These are phyloP conservation scores for Terrapene triunguis DNA, from an alignment of 2,113 vertebrate species.

Conservation along the genomic window DNA sequence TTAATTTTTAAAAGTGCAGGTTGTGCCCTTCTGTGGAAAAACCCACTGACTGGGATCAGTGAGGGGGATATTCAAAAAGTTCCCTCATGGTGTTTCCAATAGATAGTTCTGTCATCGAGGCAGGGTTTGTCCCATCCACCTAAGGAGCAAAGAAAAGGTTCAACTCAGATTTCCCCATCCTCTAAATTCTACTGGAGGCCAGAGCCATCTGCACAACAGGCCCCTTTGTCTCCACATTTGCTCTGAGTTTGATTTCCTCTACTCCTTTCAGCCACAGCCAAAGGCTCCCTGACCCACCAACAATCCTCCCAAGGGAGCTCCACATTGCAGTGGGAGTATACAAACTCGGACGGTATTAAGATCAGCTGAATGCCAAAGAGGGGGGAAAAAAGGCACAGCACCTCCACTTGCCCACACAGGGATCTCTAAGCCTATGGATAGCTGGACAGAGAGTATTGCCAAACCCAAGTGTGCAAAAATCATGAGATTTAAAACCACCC, in stretches of 20 bases:
- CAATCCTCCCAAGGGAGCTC: not conserved
- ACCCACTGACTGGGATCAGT: not conserved
- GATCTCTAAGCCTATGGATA: no score
- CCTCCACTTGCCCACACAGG: no score
- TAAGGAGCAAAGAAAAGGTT: not conserved
- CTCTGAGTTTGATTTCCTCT: not conserved
- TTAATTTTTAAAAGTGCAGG: not conserved
- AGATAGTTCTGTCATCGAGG: not conserved
- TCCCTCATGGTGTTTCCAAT: not conserved
- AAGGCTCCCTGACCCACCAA: not conserved
- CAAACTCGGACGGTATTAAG: no score
- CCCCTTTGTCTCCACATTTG: not conserved
- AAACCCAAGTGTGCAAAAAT: no score
- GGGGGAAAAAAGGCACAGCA: no score
- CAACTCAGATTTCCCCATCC: not conserved
- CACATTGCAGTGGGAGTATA: not conserved
- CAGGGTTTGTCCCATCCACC: not conserved
- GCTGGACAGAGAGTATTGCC: no score
- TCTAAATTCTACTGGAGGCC: not conserved
- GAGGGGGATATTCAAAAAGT: not conserved
- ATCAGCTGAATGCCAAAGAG: no score
- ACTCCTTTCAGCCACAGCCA: not conserved
- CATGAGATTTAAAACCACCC: no score
- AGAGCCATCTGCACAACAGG: not conserved
- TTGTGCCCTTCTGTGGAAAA: not conserved